Evolutionary conservation across 30 jellyfish, hydroid and myxozoan species (phyloP), one percentile per base, ranked within the genome.

Genomic region (Morbakka virulenta): DNA sequence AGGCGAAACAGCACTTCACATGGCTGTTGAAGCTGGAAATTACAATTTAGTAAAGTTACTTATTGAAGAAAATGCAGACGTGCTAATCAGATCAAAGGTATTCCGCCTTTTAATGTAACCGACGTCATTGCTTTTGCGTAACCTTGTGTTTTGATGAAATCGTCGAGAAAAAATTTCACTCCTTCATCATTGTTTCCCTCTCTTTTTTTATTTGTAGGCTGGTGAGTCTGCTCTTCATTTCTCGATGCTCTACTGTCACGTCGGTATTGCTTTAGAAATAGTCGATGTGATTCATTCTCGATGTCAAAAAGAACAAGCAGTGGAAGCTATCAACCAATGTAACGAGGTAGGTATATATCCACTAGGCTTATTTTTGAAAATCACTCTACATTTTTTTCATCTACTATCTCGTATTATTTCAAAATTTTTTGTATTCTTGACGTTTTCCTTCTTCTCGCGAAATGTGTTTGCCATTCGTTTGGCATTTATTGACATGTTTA

Each of bases 161-260:
- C n/a, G n/a, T n/a, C n/a, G n/a, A n/a, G n/a, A n/a, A n/a, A n/a
- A n/a, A n/a, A n/a, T n/a, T n/a, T n/a, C n/a, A n/a, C n/a, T n/a
- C n/a, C n/a, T n/a, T n/a, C n/a, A n/a, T n/a, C n/a, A n/a, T n/a
- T n/a, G n/a, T n/a, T n/a, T n/a, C n/a, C n/a, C n/a, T n/a, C n/a
- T n/a, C n/a, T n/a, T n/a, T n/a, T n/a, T n/a, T n/a, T n/a, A n/a
- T n/a, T 76, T 51, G 21, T 72, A 92, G 99, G 74, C 66, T 80
- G 99, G 99, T 4, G 99, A 92, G 41, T 77, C 96, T 34, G 50
- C 99, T 0, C 77, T 92, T 4, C 99, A 92, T 72, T 50, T 86
- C 35, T 88, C 99, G 4, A 85, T 86, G 31, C 70, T 78, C 28
- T 72, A 83, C 21, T 50, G 95, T 72, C 62, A 89, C 62, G 93